Conservation (phyloP, 1,140 invertebrate species). For the Microvelia longipes region DNA sequence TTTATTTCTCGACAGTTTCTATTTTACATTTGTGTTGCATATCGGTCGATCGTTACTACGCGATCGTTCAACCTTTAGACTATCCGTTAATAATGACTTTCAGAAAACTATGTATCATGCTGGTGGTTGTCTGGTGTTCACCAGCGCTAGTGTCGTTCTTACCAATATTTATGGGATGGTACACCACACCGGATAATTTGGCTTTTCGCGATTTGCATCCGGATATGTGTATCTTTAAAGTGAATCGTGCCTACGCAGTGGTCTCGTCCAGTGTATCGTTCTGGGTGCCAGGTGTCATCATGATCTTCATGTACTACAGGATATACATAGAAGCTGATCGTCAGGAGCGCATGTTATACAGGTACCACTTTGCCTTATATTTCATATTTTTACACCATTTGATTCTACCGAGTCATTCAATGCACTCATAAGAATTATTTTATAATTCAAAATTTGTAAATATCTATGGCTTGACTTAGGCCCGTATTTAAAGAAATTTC, state of each 20-base stretch:
- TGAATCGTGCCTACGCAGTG: constrained; percentile 78
- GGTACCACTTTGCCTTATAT: too few species aligned
- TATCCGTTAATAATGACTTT: constrained; percentile 80
- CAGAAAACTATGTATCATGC: constrained; percentile 52
- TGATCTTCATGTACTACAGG: constrained; percentile 85
- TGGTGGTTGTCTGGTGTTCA: constrained; percentile 77
- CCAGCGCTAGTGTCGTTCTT: constrained; percentile 85
- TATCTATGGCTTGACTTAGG: too few species aligned
- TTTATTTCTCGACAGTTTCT: constrained; percentile 84
- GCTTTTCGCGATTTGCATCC: constrained; percentile 50
- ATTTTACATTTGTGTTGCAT: constrained; percentile 78
- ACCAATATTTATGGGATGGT: constrained; percentile 88
- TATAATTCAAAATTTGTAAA: too few species aligned
- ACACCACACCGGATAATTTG: constrained; percentile 67
- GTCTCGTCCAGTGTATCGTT: constrained; percentile 86
- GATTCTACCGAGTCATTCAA: too few species aligned
- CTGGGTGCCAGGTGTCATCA: constrained; percentile 87
- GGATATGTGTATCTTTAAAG: constrained; percentile 67
- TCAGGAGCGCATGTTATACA: constrained; percentile 79
- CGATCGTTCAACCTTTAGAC: constrained; percentile 75
- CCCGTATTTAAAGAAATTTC: too few species aligned
- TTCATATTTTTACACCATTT: too few species aligned
- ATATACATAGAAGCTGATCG: constrained; percentile 82
- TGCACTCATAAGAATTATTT: too few species aligned
- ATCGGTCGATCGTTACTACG: constrained; percentile 59